A percentile compares a stretch with the other conserved stretches of the same genome.
phyloP scores from a whole-genome alignment of 2,113 vertebrate genomes.

The Tragelaphus scriptus region DNA sequence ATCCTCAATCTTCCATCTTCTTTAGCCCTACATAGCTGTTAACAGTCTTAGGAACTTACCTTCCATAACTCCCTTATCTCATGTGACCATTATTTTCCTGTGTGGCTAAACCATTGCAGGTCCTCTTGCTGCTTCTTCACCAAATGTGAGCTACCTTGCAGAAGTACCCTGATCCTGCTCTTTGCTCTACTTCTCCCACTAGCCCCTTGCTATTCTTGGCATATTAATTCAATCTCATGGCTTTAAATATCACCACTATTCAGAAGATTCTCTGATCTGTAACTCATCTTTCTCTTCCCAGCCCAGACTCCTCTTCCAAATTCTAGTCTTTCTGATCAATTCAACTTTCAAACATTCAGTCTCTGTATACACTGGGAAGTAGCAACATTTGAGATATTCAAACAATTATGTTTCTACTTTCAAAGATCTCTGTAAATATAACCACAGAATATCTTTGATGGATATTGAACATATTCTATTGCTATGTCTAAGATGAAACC shows the following conservation, averaged over 20 bases:
- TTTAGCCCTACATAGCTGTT: not conserved
- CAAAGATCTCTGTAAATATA: not conserved
- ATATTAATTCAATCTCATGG: not conserved
- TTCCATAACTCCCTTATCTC: not conserved
- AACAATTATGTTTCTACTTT: not conserved
- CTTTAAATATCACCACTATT: not conserved
- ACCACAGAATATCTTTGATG: not conserved
- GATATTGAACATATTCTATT: not conserved
- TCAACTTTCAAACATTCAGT: not conserved
- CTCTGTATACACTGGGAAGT: not conserved
- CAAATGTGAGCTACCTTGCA: not conserved
- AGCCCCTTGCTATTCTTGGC: not conserved
- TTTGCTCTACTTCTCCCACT: not conserved
- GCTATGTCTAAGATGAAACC: not conserved
- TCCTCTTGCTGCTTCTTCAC: not conserved
- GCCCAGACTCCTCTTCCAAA: not conserved
- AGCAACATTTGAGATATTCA: not conserved
- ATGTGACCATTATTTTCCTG: not conserved
- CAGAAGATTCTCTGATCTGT: not conserved
- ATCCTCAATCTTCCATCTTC: not conserved
- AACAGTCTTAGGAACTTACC: not conserved
- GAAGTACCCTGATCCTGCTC: not conserved
- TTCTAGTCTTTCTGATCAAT: not conserved
- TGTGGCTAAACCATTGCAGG: not conserved
- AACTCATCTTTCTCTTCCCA: not conserved